Evolutionary conservation across 1,140 invertebrate genomes (phyloP).

Genomic region (Drosophila littoralis): DNA sequence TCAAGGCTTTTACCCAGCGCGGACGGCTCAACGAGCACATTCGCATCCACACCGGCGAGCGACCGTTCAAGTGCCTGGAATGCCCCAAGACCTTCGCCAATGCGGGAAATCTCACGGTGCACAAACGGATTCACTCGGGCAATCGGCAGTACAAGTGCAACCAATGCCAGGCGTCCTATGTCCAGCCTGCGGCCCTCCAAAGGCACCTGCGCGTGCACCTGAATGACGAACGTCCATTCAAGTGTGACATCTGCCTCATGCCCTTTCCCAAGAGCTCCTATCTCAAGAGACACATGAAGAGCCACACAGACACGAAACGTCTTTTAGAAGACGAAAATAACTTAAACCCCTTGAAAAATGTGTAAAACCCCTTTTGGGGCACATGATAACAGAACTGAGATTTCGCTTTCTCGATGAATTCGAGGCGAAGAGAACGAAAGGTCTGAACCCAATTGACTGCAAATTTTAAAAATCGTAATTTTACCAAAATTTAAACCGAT

Average conservation of each 20-base stretch:
- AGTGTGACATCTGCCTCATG: slow-evolving; percentile 21
- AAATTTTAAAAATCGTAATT: not conserved
- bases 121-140: slow-evolving; percentile 27
- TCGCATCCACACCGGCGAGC: slow-evolving; percentile 22
- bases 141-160: slow-evolving; percentile 23
- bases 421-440: not conserved
- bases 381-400: not conserved
- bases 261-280: slow-evolving; percentile 2
- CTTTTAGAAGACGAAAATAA: not conserved
- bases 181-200: slow-evolving; percentile 28
- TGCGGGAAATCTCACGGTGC: slow-evolving; percentile 30
- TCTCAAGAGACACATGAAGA: slow-evolving; percentile 32
- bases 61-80: slow-evolving; percentile 17
- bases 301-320: slow-evolving; percentile 3
- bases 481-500: not conserved
- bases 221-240: slow-evolving; percentile 16
- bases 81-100: slow-evolving; percentile 33
- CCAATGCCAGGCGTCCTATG: slow-evolving; percentile 32
- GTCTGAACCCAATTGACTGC: not conserved
- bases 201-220: slow-evolving; percentile 23
- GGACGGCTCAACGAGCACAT: slow-evolving; percentile 28
- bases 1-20: slow-evolving; percentile 32
- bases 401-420: not conserved
- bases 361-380: not conserved
- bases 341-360: not conserved